phyloP scores from a whole-genome alignment of 2,888 invertebrate genomes.

The Lithophane semibrunnea region DNA sequence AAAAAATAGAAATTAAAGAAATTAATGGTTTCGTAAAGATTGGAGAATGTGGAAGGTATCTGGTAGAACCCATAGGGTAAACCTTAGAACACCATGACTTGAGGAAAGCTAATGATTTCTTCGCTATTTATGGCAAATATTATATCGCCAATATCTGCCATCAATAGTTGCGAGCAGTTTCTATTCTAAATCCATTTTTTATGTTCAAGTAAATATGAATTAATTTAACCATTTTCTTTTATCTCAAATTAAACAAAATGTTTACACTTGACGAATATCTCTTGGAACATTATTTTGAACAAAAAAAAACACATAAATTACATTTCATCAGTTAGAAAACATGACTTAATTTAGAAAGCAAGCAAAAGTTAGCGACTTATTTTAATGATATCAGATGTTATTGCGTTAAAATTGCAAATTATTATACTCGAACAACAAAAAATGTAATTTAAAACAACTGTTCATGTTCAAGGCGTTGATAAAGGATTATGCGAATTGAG shows the following conservation, averaged over 20 bases:
- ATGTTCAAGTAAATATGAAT: slow-evolving; percentile 66
- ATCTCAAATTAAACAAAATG: background rate
- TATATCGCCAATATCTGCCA: slow-evolving; percentile 38
- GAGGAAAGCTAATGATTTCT: slow-evolving; percentile 76
- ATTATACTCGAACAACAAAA: slow-evolving; percentile 75
- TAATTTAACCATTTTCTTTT: background rate
- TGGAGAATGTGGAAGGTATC: slow-evolving; percentile 67
- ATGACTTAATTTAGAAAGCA: slow-evolving; percentile 57
- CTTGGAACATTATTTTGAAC: background rate
- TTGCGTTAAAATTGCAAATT: slow-evolving; percentile 60
- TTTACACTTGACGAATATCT: background rate
- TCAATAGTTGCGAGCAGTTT: slow-evolving; percentile 53
- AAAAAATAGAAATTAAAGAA: slow-evolving; percentile 64
- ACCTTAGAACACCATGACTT: slow-evolving; percentile 73
- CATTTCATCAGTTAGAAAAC: slow-evolving; percentile 43
- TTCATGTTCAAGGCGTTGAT: slow-evolving; percentile 73
- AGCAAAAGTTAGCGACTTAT: slow-evolving; percentile 61
- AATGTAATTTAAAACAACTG: slow-evolving; percentile 79
- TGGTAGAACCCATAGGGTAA: slow-evolving; percentile 70
- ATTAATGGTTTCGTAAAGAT: slow-evolving; percentile 63
- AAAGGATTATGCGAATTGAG: slow-evolving; percentile 87
- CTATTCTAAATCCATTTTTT: slow-evolving; percentile 66
- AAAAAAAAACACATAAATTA: slow-evolving; percentile 14
- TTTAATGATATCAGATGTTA: slow-evolving; percentile 60
- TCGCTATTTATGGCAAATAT: slow-evolving; percentile 69